These are phyloP conservation scores for Notothenia rossii DNA, from an alignment of 2,113 vertebrate genomes.

Conservation along the genomic window DNA sequence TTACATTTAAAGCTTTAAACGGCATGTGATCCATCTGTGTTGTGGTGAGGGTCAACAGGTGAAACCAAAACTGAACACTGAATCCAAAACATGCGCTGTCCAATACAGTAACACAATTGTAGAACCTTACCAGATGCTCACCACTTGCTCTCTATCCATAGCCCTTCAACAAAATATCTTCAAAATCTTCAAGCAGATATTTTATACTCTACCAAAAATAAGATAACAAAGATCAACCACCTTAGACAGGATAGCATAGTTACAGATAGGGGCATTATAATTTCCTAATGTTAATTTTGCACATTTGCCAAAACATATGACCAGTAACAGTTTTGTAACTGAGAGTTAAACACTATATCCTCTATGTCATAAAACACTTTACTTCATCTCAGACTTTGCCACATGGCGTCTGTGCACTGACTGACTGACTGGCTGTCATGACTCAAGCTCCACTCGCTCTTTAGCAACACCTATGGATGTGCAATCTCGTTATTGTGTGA, in stretches of 20 bases:
- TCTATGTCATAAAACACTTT: not conserved
- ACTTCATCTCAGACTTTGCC: not conserved
- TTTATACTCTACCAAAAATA: not conserved
- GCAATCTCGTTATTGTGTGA: slow-evolving; percentile 8
- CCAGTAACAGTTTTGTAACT: not conserved
- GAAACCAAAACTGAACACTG: too few species aligned
- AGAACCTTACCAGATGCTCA: not conserved
- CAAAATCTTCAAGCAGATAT: not conserved
- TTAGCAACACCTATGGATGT: slow-evolving; percentile 10
- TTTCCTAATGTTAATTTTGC: not conserved
- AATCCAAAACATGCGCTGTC: too few species aligned
- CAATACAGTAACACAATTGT: too few species aligned
- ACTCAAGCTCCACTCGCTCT: not conserved
- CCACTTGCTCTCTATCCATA: not conserved
- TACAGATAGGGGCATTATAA: not conserved
- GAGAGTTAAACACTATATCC: not conserved
- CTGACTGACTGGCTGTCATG: not conserved
- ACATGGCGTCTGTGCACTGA: not conserved
- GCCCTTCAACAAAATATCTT: not conserved
- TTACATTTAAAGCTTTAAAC: too few species aligned
- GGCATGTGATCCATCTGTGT: too few species aligned
- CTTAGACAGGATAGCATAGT: not conserved
- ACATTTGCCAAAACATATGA: not conserved
- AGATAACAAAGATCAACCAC: not conserved
- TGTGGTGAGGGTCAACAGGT: too few species aligned